phyloP scores from a whole-genome alignment of 1,140 invertebrate species.

The Drosophila tristis region DNA sequence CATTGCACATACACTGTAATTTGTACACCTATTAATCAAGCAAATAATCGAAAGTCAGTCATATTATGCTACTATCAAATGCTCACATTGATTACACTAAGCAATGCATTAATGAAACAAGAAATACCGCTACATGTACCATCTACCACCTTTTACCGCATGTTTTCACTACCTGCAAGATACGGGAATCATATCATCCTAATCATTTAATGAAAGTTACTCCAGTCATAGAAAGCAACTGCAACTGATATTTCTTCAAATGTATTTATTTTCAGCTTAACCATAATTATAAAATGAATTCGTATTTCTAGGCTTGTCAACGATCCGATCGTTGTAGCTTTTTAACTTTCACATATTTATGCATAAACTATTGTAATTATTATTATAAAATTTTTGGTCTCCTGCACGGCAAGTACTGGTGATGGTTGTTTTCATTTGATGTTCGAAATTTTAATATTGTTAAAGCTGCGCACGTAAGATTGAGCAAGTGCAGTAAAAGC shows the following conservation, averaged over 20 bases:
- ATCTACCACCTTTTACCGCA: too few species aligned
- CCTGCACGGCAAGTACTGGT: slow-evolving; percentile 22
- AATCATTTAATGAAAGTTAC: too few species aligned
- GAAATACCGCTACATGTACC: neutral
- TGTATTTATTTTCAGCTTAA: slow-evolving; percentile 32
- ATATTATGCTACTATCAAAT: slow-evolving; percentile 8
- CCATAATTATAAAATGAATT: slow-evolving; percentile 66
- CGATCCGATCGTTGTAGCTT: slow-evolving; percentile 26
- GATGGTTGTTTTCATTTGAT: slow-evolving; percentile 39
- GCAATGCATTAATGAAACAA: neutral
- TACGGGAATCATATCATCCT: too few species aligned
- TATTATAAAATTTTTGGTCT: slow-evolving; percentile 60
- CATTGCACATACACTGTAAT: slow-evolving; percentile 14
- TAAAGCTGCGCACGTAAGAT: slow-evolving; percentile 43
- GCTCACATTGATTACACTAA: slow-evolving; percentile 9
- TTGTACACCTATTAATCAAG: slow-evolving; percentile 1
- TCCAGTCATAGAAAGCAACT: too few species aligned
- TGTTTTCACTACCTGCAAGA: too few species aligned
- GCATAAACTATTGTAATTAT: slow-evolving; percentile 11
- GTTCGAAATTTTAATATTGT: slow-evolving; percentile 24
- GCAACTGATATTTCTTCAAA: too few species aligned
- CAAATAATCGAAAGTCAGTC: slow-evolving; percentile 36
- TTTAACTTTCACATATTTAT: slow-evolving; percentile 61
- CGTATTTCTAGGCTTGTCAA: slow-evolving; percentile 52
- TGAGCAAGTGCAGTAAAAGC: slow-evolving; percentile 37